Percentiles rank a stretch among this genome's conserved stretches.
phyloP scores from a whole-genome alignment of 2,888 invertebrate genomes.

The Octonoba sinensis region DNA sequence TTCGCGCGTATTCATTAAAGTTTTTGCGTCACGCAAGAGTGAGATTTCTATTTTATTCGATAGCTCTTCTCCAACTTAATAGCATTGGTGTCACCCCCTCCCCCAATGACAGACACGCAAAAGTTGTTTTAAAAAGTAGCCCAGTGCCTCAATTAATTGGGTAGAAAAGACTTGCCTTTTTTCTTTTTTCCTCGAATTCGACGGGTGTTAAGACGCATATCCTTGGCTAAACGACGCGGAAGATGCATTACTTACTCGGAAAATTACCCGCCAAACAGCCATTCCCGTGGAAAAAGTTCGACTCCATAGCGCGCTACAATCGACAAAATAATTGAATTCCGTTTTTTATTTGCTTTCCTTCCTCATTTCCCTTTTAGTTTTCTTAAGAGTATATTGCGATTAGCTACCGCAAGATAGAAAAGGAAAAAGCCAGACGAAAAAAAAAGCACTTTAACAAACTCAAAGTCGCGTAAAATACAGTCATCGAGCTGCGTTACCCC shows the following conservation, averaged over 20 bases:
- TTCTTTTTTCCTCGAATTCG: too few species aligned
- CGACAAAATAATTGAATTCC: conserved; percentile 64
- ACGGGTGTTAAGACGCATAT: too few species aligned
- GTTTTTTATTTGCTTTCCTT: background rate
- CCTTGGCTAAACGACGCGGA: background rate
- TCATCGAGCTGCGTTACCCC: conserved; percentile 18
- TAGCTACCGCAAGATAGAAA: conserved; percentile 10
- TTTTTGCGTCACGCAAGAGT: too few species aligned
- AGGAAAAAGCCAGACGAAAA: conserved; percentile 13
- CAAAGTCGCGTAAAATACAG: conserved; percentile 50
- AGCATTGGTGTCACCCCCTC: too few species aligned
- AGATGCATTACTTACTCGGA: conserved; percentile 58
- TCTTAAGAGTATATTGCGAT: background rate
- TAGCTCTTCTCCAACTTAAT: too few species aligned
- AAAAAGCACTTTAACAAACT: conserved; percentile 12
- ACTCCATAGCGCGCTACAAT: conserved; percentile 31
- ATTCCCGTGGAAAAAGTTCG: conserved; percentile 3
- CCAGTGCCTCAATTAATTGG: too few species aligned
- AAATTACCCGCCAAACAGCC: conserved; percentile 48
- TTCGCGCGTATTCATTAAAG: too few species aligned
- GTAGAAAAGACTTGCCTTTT: too few species aligned
- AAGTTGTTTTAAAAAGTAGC: too few species aligned
- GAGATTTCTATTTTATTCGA: too few species aligned
- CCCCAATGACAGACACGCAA: too few species aligned
- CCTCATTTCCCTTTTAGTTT: conserved; percentile 17